A percentile compares a stretch with the other conserved stretches of the same genome.
Evolutionary conservation across 2,888 invertebrate species (phyloP).

Genomic region (Xanthia togata): DNA sequence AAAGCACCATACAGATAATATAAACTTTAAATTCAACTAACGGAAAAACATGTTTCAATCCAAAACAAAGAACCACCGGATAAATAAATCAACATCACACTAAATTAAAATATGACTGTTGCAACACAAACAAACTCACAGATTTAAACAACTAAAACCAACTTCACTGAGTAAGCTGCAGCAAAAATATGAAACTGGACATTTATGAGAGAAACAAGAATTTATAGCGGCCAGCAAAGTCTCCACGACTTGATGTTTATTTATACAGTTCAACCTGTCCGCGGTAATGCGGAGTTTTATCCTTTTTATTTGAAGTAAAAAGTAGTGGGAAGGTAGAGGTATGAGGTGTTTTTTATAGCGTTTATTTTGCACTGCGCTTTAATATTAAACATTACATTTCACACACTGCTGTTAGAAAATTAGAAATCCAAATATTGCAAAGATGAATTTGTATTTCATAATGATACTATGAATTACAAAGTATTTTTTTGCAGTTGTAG

Average conservation of each 20-base stretch:
- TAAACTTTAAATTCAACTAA: too few relatives aligned
- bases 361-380: background rate
- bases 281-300: constrained; percentile 43
- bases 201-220: constrained; percentile 64
- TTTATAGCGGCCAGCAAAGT: constrained; percentile 58
- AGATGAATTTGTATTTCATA: too few relatives aligned
- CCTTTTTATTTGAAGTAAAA: constrained; percentile 43
- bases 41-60: too few relatives aligned
- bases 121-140: constrained; percentile 33
- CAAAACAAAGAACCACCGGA: constrained; percentile 21
- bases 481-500: too few relatives aligned
- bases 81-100: constrained; percentile 34
- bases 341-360: background rate
- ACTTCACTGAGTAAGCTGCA: constrained; percentile 54
- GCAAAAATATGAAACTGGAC: constrained; percentile 64
- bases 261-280: constrained; percentile 61
- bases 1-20: too few relatives aligned
- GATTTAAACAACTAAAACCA: constrained; percentile 56
- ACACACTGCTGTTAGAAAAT: background rate
- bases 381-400: background rate
- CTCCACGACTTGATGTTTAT: constrained; percentile 58
- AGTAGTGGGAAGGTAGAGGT: background rate
- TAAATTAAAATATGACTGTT: constrained; percentile 54
- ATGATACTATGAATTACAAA: too few relatives aligned
- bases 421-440: too few relatives aligned